phyloP scores from a whole-genome alignment of 2,888 invertebrate genomes.

The Heliconius cydno region DNA sequence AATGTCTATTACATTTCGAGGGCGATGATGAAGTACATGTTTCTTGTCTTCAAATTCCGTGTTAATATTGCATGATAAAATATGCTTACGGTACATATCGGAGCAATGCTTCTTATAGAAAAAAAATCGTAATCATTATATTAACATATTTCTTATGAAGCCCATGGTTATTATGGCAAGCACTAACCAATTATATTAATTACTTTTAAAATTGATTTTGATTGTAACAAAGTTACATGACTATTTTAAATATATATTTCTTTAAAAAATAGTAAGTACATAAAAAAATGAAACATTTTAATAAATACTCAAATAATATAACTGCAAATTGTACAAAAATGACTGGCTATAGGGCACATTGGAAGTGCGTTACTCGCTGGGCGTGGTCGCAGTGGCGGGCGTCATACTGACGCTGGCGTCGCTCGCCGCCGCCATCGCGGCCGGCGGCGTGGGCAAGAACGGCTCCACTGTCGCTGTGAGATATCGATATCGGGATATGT shows the following conservation, averaged over 20 bases:
- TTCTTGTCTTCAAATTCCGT: background rate
- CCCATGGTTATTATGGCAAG: conserved; percentile 3
- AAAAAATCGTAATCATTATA: background rate
- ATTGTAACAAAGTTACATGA: background rate
- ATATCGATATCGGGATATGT: conserved; percentile 30
- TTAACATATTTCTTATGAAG: conserved; percentile 17
- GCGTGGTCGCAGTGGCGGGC: conserved; percentile 88
- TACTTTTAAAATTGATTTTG: background rate
- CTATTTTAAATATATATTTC: background rate
- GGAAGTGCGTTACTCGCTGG: conserved; percentile 90
- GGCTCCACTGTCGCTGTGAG: conserved; percentile 99
- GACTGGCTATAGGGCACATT: conserved; percentile 76
- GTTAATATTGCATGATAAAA: conserved; percentile 18
- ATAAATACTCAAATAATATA: background rate
- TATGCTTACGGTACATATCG: conserved; percentile 2
- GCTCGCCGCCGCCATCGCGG: conserved; percentile 90
- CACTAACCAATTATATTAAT: background rate
- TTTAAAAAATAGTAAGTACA: too few relatives aligned
- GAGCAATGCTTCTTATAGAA: background rate
- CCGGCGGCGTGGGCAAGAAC: conserved; percentile 98
- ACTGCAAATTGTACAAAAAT: conserved; percentile 1
- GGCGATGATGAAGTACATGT: background rate
- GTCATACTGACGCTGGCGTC: conserved; percentile 88
- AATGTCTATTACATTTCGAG: conserved; percentile 20
- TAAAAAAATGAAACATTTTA: background rate